Evolutionary conservation across 2,113 vertebrate species (phyloP), one percentile per base, ranked within the genome.

Genomic region (Melanerpes aurifrons): DNA sequence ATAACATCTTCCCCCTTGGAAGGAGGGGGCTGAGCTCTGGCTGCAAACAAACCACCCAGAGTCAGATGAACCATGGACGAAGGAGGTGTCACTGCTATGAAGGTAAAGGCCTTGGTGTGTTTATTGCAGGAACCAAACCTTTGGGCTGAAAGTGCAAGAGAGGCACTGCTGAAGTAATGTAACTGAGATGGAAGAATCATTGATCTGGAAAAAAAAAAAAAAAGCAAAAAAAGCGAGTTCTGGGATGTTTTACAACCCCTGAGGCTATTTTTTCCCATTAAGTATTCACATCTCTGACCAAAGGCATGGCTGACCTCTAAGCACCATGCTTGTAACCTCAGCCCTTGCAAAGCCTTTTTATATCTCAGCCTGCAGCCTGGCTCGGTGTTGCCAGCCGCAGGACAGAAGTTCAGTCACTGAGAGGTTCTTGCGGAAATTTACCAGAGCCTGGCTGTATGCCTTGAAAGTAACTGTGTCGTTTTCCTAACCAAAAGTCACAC

Each of bases 11-110:
- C 2, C 10, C 7, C 10, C 2, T 12, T 35, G 53, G 58, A 75
- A 66, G 63, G 48, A 72, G 58, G 25, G 28, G 3, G 3, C 9
- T 1, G 4, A 61, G 35, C n/a, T 62, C 8, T 7, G 50, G 12
- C 32, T 78, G 62, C 35, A 76, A 53, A 22, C 53, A 67, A 81
- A 80, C 9, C 25, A 47, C 28, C 22, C 9, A 4, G n/a, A 43
- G 11, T 43, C 17, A 69, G 64, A 35, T 0, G 1, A 63, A 68
- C 22, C 26, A 14, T 0, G 0, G 50, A 24, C 5, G 43, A 10
- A 84, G 0, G 1, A 21, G 6, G 14, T 3, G 0, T 6, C 6
- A 4, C 21, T 9, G 37, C n/a, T 32, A 1, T 8, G 31, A 47
- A 61, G 24, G 9, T 15, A 47, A 82, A 76, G 45, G 31, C 40